phyloP scores from a whole-genome alignment of 2,797 vertebrate species.

The Smutsia temminckii region DNA sequence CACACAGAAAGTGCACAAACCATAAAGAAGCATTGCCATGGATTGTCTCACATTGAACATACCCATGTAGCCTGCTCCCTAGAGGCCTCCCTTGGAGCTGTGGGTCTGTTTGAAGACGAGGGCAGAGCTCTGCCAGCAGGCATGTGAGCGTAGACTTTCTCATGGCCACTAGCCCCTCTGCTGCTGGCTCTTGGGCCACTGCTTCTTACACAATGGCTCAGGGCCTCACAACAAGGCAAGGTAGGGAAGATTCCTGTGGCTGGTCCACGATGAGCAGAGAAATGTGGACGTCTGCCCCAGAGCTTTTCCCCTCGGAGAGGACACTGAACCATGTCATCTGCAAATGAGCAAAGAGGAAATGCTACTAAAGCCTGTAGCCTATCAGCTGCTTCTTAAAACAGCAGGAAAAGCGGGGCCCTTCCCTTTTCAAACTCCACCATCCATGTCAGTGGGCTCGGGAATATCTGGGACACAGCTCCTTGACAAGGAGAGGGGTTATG shows the following conservation, averaged over 20 bases:
- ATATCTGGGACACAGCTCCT: not conserved
- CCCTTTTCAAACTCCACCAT: not conserved
- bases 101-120: not conserved
- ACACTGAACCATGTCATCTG: not conserved
- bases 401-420: not conserved
- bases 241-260: not conserved
- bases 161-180: not conserved
- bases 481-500: not conserved
- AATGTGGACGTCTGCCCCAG: not conserved
- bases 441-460: not conserved
- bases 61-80: not conserved
- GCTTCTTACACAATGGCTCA: not conserved
- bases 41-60: not conserved
- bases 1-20: not conserved
- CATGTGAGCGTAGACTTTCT: not conserved
- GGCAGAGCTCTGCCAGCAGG: not conserved
- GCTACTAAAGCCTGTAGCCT: not conserved
- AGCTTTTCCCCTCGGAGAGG: not conserved
- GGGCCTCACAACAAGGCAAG: not conserved
- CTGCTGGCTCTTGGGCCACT: not conserved
- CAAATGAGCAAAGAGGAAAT: not conserved
- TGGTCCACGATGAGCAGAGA: not conserved
- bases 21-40: not conserved
- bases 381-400: not conserved
- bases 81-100: too few relatives aligned